phyloP scores from a whole-genome alignment of 2,888 invertebrate species.

The Aspidiotus destructor region DNA sequence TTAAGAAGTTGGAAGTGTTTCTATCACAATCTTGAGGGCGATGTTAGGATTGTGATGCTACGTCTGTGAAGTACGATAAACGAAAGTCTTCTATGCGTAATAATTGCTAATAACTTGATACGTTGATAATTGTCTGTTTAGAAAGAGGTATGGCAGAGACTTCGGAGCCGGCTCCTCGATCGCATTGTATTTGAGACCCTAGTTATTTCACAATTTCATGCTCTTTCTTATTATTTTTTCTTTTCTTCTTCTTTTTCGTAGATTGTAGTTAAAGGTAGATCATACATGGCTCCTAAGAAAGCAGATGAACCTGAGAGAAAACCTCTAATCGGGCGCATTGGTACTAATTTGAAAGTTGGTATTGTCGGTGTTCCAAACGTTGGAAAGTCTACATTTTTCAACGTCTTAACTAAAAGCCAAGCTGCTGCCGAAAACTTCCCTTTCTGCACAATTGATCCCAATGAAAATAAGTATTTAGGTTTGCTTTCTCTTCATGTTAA shows the following conservation, averaged over 20 bases:
- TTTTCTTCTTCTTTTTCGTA: neutral
- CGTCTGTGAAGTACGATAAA: too few species aligned
- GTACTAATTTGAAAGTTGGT: constrained; percentile 91
- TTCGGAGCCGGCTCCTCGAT: too few species aligned
- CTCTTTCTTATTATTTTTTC: neutral
- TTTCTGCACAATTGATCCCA: constrained; percentile 99
- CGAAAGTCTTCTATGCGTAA: too few species aligned
- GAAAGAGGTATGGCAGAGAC: too few species aligned
- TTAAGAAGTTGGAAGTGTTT: too few species aligned
- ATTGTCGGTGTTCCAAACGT: constrained; percentile 97
- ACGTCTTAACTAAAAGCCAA: constrained; percentile 93
- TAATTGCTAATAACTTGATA: too few species aligned
- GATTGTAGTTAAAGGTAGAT: neutral
- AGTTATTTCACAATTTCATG: too few species aligned
- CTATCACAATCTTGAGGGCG: too few species aligned
- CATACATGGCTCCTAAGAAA: constrained; percentile 75
- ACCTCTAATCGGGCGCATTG: constrained; percentile 85
- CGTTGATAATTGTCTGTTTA: too few species aligned
- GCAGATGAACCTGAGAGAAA: constrained; percentile 79
- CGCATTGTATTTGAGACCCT: too few species aligned
- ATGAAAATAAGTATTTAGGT: constrained; percentile 89
- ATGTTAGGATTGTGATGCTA: too few species aligned
- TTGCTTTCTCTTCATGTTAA: neutral
- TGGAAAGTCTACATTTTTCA: constrained; percentile 99
- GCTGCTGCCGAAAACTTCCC: constrained; percentile 98